Conservation (phyloP, 2,113 vertebrate genomes). For the Anas platyrhynchos region DNA sequence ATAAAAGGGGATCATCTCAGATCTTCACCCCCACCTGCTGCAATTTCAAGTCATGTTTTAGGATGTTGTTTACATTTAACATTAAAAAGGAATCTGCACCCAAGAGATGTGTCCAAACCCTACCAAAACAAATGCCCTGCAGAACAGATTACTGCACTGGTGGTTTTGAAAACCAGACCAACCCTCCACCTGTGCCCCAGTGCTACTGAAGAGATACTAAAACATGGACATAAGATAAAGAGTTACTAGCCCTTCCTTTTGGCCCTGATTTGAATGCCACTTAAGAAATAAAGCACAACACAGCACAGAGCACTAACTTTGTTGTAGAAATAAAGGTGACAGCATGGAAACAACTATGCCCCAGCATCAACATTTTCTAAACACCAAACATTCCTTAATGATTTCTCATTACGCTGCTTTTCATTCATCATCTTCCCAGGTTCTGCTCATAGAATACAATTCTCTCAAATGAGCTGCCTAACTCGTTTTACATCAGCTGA, state of each 20-base stretch:
- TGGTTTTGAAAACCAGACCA: background rate
- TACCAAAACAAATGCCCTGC: background rate
- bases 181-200: rapidly evolving
- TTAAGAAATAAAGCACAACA: background rate
- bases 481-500: background rate
- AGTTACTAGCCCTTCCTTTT: background rate
- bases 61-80: background rate
- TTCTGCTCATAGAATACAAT: background rate
- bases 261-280: background rate
- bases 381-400: background rate
- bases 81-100: background rate
- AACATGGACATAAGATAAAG: background rate
- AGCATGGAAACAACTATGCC: background rate
- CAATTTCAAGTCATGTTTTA: background rate
- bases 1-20: background rate
- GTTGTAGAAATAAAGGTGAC: background rate
- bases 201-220: background rate
- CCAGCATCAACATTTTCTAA: background rate
- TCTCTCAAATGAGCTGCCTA: background rate
- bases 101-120: background rate
- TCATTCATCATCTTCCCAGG: background rate
- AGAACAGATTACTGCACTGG: background rate
- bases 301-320: background rate
- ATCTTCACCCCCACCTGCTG: background rate
- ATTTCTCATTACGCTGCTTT: background rate